Evolutionary conservation across 1,140 invertebrate genomes (phyloP).

Genomic region (Oncopeltus fasciatus): DNA sequence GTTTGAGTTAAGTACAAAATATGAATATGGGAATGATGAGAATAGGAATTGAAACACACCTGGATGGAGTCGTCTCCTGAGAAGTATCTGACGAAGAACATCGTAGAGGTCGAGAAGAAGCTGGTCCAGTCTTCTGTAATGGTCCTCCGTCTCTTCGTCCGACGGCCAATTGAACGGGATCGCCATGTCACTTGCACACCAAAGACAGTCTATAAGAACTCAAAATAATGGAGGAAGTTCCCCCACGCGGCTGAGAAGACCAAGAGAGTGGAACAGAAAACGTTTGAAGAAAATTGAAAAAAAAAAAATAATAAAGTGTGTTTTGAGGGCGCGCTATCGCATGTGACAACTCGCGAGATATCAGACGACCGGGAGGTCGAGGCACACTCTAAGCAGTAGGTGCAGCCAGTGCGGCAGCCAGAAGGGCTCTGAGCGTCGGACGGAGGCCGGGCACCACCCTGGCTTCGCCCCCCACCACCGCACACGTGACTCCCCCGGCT

Average conservation of each 20-base stretch:
- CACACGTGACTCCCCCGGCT: background rate
- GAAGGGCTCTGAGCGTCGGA: background rate
- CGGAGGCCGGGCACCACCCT: background rate
- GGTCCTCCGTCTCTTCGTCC: constrained; percentile 27
- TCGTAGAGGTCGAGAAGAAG: constrained; percentile 25
- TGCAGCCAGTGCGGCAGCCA: background rate
- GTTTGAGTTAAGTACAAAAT: too few relatives aligned
- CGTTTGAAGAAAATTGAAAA: background rate
- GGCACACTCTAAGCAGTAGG: background rate
- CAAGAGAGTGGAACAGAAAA: background rate
- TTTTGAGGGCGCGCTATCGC: background rate
- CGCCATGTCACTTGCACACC: constrained; percentile 28
- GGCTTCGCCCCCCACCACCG: background rate
- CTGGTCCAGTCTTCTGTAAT: constrained; percentile 24
- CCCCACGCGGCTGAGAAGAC: too few relatives aligned
- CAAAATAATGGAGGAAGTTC: too few relatives aligned
- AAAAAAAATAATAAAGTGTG: background rate
- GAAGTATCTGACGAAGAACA: constrained; percentile 23
- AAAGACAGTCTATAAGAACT: background rate
- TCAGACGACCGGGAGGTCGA: background rate
- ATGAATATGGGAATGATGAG: too few relatives aligned
- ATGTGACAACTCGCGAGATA: background rate
- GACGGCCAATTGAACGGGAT: constrained; percentile 31
- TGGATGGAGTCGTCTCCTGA: constrained; percentile 1
- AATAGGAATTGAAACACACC: too few relatives aligned